Evolutionary conservation across 2,888 invertebrate species (phyloP).

Genomic region (Rhagonycha lutea): DNA sequence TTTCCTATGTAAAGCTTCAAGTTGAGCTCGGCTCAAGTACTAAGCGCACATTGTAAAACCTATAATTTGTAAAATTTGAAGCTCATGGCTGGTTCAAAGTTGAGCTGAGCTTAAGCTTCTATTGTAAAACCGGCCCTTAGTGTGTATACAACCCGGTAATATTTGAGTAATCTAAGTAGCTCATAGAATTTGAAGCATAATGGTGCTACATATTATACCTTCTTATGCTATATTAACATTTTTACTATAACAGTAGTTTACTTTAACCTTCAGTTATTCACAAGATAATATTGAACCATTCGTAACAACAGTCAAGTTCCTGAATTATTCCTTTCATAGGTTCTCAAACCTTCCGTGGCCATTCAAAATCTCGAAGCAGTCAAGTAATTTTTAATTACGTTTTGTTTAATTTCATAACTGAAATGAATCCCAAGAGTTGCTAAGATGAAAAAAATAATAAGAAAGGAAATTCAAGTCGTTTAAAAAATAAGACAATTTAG

Average conservation of each 20-base stretch:
- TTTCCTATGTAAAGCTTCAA: no score
- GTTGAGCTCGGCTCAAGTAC: no score
- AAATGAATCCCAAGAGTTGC: background rate
- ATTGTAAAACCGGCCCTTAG: no score
- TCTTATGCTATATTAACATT: background rate
- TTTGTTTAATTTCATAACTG: background rate
- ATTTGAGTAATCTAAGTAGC: conserved; percentile 23
- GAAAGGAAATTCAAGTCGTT: background rate
- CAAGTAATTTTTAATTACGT: background rate
- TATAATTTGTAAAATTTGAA: no score
- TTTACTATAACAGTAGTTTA: background rate
- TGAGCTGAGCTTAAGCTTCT: no score
- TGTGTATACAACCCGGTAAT: conserved; percentile 12
- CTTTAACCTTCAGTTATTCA: background rate
- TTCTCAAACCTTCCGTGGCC: background rate
- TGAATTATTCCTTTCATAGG: background rate
- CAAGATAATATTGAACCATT: background rate
- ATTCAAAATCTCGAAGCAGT: background rate
- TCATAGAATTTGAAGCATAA: conserved; percentile 16
- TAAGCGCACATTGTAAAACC: no score
- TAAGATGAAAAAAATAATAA: background rate
- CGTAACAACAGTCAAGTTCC: background rate
- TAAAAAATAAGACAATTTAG: background rate
- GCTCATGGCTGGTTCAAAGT: no score
- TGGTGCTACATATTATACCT: background rate